phyloP scores from a whole-genome alignment of 2,888 invertebrate genomes.

The Dysmachus trigonus region DNA sequence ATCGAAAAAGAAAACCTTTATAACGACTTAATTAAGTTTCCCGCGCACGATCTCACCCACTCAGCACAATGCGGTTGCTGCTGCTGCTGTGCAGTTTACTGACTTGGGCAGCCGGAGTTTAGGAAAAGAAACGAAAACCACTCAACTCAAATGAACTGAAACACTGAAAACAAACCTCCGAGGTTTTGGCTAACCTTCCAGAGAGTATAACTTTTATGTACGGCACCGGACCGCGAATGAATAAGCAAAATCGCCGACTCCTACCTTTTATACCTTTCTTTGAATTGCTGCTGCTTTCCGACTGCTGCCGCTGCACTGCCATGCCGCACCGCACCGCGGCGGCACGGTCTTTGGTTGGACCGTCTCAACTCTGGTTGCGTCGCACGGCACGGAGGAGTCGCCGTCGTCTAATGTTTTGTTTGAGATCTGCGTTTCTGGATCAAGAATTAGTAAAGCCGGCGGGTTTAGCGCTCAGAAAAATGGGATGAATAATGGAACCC shows the following conservation, averaged over 20 bases:
- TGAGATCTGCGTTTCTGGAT: not conserved
- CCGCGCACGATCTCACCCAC: slow-evolving; percentile 46
- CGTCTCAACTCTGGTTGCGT: not conserved
- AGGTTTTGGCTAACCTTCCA: not conserved
- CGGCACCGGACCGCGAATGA: slow-evolving; percentile 44
- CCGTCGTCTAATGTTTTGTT: not conserved
- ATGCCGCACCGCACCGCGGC: not conserved
- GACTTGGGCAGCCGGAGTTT: slow-evolving; percentile 2
- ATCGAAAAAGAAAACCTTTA: slow-evolving; percentile 34
- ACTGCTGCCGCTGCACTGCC: not conserved
- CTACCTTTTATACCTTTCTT: slow-evolving; percentile 49
- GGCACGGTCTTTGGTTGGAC: not conserved
- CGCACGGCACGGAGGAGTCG: slow-evolving; percentile 30
- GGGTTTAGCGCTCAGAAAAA: not conserved
- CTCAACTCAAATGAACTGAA: no score
- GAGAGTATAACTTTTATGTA: not conserved
- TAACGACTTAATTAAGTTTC: slow-evolving; percentile 25
- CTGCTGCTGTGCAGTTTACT: slow-evolving; percentile 26
- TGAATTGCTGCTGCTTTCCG: slow-evolving; percentile 1
- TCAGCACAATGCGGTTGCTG: slow-evolving; percentile 18
- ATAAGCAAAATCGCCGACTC: slow-evolving; percentile 40
- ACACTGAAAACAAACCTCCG: slow-evolving; percentile 2
- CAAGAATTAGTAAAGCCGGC: not conserved
- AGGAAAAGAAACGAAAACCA: not conserved
- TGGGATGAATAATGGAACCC: not conserved